Evolutionary conservation across 2,888 invertebrate genomes (phyloP), one percentile per base, ranked within the genome.

Genomic region (Meiosimyza decipiens): DNA sequence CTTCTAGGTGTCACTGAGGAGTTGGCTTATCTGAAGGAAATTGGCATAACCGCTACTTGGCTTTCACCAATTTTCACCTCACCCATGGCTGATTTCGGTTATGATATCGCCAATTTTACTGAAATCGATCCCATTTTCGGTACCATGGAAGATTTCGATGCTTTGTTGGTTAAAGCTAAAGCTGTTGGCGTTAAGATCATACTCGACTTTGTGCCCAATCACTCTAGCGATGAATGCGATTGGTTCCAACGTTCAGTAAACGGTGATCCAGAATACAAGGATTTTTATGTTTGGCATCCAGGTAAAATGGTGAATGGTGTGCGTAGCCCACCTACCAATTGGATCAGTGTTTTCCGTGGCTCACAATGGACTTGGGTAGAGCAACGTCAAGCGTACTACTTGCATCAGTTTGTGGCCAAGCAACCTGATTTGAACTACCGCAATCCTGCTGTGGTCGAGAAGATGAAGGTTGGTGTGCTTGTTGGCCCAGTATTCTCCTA

Each of bases 221-320:
- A 91, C 76, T 89, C 93, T 0, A 95, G 95, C 76, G 91, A 92
- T 65, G 88, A 93, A 77, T 94, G 95, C 64, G 89, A 91, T 2
- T 98, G 97, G 94, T 98, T 98, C 85, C 83, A 86, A 33, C 89
- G 91, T 70, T 96, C 96, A 0, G 88, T 91, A 3, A 87, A 89
- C 0, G 86, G 86, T 1, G 89, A 90, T 67, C 88, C 89, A 0
- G 89, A 89, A 0, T 96, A 91, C 82, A 91, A 89, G 47, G 91
- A 95, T 79, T 95, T 89, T 83, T 95, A 94, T 78, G 85, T 95
- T 11, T 97, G 97, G 96, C 84, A 85, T 74, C 79, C 81, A 9
- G 87, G 87, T 6, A 81, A 86, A 62, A 81, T 86, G 0, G 89
- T 79, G 0, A 80, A 82, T 69, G 82, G 83, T 6, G 70, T 78